Conservation (phyloP, 2,888 invertebrate species). For the Rotaria macrura region DNA sequence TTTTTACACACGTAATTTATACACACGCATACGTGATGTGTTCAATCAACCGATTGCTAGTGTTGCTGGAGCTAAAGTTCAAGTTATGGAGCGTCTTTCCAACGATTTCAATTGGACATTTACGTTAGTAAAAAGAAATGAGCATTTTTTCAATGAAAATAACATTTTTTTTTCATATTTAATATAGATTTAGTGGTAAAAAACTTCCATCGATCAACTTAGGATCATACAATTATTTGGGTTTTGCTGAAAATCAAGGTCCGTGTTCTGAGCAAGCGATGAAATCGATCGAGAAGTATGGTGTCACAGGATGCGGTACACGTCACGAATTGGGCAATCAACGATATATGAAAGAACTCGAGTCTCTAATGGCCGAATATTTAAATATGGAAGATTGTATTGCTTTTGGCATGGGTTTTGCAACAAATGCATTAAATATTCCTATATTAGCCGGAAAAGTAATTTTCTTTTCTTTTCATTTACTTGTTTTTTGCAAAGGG, state of each 20-base stretch:
- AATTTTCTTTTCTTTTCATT: not conserved
- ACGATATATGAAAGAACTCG: slow-evolving; percentile 57
- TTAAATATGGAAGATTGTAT: slow-evolving; percentile 83
- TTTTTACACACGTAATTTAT: slow-evolving; percentile 75
- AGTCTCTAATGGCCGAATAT: slow-evolving; percentile 71
- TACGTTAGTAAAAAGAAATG: slow-evolving; percentile 52
- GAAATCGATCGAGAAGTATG: slow-evolving; percentile 61
- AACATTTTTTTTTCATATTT: not conserved
- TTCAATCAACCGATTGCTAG: slow-evolving; percentile 89
- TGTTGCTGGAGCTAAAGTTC: slow-evolving; percentile 75
- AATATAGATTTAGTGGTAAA: slow-evolving; percentile 59
- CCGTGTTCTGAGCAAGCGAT: slow-evolving; percentile 68
- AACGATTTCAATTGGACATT: slow-evolving; percentile 85
- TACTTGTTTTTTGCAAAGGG: not conserved
- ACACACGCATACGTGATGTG: slow-evolving; percentile 80
- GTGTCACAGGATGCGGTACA: slow-evolving; percentile 65
- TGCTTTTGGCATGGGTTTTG: slow-evolving; percentile 95
- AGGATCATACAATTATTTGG: slow-evolving; percentile 95
- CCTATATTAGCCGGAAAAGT: slow-evolving; percentile 69
- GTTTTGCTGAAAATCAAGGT: slow-evolving; percentile 75
- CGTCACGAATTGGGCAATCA: slow-evolving; percentile 67
- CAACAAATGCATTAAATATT: slow-evolving; percentile 84
- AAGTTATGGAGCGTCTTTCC: slow-evolving; percentile 71
- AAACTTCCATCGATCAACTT: slow-evolving; percentile 75
- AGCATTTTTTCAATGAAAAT: too few species aligned